Evolutionary conservation across 2,797 vertebrate species (phyloP).

Genomic region (Typhlichthys eigenmanni): DNA sequence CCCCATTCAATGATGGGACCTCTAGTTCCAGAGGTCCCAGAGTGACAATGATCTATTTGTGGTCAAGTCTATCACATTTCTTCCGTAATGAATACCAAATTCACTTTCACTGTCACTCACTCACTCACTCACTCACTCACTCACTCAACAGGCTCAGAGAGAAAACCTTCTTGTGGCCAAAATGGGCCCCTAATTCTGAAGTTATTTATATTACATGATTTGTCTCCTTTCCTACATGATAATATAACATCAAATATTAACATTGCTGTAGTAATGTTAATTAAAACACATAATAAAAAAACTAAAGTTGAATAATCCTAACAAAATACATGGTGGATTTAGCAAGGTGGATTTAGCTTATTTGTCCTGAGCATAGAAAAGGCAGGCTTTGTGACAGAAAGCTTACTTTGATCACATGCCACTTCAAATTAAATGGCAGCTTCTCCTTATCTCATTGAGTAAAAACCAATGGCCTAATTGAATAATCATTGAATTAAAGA

Average conservation of each 20-base stretch:
- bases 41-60: constrained; percentile 61
- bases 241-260: no score
- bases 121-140: constrained; percentile 13
- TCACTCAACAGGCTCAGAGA: not conserved
- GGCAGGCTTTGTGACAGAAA: no score
- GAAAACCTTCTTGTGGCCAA: no score
- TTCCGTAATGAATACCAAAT: constrained; percentile 52
- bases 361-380: no score
- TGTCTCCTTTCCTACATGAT: no score
- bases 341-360: no score
- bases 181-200: no score
- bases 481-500: constrained; percentile 1
- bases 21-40: constrained; percentile 49
- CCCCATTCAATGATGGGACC: constrained; percentile 58
- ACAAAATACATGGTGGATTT: no score
- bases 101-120: constrained; percentile 20
- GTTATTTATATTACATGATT: no score
- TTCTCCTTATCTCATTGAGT: not conserved
- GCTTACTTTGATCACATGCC: not conserved
- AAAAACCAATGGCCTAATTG: constrained; percentile 21
- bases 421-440: constrained; percentile 1
- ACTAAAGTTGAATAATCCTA: no score
- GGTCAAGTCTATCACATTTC: constrained; percentile 51
- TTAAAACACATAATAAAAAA: no score
- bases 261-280: no score